Conservation (phyloP, 2,113 vertebrate genomes). For the Corythornis vintsioides region DNA sequence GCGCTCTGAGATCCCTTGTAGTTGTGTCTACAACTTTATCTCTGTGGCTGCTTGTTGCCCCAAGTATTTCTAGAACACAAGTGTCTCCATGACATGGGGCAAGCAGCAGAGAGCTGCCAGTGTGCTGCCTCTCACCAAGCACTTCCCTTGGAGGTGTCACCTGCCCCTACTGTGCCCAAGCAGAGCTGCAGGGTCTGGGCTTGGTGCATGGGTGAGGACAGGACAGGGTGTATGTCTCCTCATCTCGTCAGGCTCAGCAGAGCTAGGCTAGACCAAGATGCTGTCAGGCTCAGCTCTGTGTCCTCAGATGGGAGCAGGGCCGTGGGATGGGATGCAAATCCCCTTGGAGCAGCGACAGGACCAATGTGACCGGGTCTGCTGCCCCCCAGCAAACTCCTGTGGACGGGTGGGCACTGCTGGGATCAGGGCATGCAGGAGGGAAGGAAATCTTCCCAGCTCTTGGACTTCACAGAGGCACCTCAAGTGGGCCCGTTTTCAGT, state of each 20-base stretch:
- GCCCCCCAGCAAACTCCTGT: background rate
- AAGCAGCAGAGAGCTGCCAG: background rate
- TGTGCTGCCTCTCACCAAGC: fast-evolving
- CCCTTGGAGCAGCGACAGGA: background rate
- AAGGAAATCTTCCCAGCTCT: background rate
- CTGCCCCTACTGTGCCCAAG: fast-evolving
- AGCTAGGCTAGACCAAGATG: background rate
- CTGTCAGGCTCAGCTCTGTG: background rate
- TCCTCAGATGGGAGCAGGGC: background rate
- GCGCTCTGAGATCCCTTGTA: fast-evolving
- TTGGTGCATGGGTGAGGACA: fast-evolving
- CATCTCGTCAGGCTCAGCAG: background rate
- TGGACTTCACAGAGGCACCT: fast-evolving
- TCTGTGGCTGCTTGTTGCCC: background rate
- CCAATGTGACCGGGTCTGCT: fast-evolving
- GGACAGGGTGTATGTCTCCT: background rate
- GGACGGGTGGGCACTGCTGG: fast-evolving
- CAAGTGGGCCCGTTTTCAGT: fast-evolving
- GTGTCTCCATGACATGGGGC: fast-evolving
- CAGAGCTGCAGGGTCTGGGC: background rate
- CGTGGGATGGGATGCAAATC: background rate
- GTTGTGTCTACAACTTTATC: background rate
- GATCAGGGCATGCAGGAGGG: background rate
- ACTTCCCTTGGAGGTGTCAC: background rate
- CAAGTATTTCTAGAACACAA: fast-evolving